phyloP scores from a whole-genome alignment of 2,888 invertebrate genomes.

The Amiota communis region DNA sequence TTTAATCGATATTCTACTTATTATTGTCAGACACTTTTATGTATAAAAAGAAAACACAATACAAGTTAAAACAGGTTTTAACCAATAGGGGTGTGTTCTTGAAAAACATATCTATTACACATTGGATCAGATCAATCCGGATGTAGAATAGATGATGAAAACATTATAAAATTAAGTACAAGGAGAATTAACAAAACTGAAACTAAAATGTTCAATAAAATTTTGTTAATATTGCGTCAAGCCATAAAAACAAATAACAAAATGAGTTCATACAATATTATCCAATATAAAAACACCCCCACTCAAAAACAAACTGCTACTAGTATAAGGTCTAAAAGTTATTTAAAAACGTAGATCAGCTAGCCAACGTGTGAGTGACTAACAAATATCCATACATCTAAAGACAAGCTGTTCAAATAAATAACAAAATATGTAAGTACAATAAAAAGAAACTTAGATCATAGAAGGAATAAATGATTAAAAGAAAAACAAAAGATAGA shows the following conservation, averaged over 20 bases:
- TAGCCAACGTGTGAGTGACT: not conserved
- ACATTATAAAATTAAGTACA: too few relatives aligned
- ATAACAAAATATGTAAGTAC: not conserved
- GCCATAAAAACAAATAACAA: too few relatives aligned
- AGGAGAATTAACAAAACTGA: too few relatives aligned
- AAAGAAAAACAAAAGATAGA: not conserved
- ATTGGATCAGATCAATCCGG: too few relatives aligned
- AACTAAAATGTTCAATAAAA: too few relatives aligned
- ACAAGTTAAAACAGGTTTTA: constrained; percentile 23
- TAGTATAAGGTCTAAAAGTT: too few relatives aligned
- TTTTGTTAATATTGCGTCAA: too few relatives aligned
- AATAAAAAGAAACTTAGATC: not conserved
- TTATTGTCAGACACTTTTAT: not conserved
- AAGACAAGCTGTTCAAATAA: constrained; percentile 3
- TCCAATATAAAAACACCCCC: too few relatives aligned
- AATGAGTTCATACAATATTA: too few relatives aligned
- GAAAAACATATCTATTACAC: not conserved
- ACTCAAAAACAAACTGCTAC: too few relatives aligned
- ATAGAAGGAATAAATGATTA: not conserved
- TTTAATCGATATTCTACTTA: not conserved
- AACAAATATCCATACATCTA: not conserved
- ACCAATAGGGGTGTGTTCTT: not conserved
- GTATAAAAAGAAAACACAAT: not conserved
- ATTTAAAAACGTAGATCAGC: too few relatives aligned
- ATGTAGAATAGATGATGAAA: too few relatives aligned